A percentile compares a stretch with the other conserved stretches of the same genome.
These are phyloP conservation scores for Cepaea hortensis DNA, from an alignment of 2,888 invertebrate species.

Conservation along the genomic window DNA sequence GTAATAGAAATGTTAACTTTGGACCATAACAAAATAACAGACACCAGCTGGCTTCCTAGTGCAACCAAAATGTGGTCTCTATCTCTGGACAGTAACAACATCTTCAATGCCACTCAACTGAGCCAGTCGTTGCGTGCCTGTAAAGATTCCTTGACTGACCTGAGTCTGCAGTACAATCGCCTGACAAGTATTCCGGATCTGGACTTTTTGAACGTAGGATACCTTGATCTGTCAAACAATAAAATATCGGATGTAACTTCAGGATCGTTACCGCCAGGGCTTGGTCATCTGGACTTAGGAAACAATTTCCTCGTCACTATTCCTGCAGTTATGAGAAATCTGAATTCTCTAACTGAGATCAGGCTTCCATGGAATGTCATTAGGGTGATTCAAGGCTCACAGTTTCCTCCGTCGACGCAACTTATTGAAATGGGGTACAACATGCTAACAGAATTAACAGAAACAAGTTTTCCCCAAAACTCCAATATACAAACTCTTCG, in stretches of 20 bases:
- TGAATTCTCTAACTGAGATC: background rate
- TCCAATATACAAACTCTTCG: background rate
- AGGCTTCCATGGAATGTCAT: background rate
- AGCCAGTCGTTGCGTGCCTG: background rate
- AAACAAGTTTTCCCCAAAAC: conserved; percentile 9
- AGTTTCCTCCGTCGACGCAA: background rate
- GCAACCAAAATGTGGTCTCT: background rate
- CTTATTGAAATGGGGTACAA: background rate
- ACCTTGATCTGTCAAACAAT: background rate
- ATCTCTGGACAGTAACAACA: background rate
- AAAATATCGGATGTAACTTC: background rate
- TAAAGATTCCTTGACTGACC: background rate
- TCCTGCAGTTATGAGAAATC: background rate
- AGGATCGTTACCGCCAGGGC: background rate
- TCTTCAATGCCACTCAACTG: background rate
- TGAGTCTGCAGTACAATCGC: background rate
- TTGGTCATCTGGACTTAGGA: background rate
- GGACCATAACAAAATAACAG: background rate
- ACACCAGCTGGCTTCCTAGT: conserved; percentile 4
- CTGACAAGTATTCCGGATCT: background rate
- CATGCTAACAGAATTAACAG: background rate
- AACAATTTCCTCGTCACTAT: background rate
- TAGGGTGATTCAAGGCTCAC: background rate
- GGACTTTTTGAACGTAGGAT: background rate
- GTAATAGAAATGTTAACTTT: background rate